phyloP scores from a whole-genome alignment of 2,888 invertebrate genomes.

The Eupithecia subumbrata region DNA sequence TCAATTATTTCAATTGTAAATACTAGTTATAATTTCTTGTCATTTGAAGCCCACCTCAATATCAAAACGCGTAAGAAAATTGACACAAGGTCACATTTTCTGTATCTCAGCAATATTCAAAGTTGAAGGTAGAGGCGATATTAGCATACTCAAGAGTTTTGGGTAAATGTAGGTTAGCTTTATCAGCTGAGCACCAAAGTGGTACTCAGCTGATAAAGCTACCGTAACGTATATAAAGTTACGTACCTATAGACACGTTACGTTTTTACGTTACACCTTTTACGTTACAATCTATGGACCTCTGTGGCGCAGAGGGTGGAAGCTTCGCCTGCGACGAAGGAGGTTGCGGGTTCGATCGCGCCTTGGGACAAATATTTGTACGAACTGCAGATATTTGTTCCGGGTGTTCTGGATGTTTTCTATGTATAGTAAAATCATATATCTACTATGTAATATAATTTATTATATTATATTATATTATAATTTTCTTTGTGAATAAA shows the following conservation, averaged over 20 bases:
- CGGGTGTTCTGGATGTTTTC: no score
- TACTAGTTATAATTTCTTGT: no score
- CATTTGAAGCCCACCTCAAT: slow-evolving; percentile 1
- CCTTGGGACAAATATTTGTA: no score
- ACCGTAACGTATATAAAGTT: background rate
- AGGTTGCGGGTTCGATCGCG: no score
- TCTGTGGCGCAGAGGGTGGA: background rate
- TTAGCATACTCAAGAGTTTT: slow-evolving; percentile 8
- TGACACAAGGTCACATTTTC: slow-evolving; percentile 4
- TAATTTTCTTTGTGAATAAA: no score
- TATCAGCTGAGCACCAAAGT: background rate
- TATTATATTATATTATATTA: no score
- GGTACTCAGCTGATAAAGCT: no score
- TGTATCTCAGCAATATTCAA: slow-evolving; percentile 13
- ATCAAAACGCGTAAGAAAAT: background rate
- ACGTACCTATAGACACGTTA: background rate
- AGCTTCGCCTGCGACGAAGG: no score
- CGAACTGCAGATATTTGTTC: no score
- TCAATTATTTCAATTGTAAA: no score
- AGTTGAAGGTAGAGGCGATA: slow-evolving; percentile 6
- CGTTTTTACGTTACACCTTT: background rate
- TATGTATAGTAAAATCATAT: no score
- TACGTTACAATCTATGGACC: background rate
- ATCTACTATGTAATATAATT: no score
- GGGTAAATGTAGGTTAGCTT: slow-evolving; percentile 1